phyloP scores from a whole-genome alignment of 2,797 vertebrate genomes.

The Sebastes steindachneri region DNA sequence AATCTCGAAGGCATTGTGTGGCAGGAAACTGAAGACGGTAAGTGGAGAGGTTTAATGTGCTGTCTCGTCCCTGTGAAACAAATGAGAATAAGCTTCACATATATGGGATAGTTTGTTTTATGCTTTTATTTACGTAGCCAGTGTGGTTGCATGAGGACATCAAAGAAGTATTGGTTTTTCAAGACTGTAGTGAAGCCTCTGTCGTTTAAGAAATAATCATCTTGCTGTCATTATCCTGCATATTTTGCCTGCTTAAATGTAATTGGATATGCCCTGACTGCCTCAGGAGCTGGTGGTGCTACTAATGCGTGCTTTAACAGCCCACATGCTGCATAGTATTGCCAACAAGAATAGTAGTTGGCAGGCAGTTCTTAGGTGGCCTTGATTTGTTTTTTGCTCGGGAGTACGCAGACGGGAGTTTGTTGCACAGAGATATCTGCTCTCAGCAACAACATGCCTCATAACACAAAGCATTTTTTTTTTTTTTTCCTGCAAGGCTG shows the following conservation, averaged over 20 bases:
- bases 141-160: constrained; percentile 18
- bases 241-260: constrained; percentile 48
- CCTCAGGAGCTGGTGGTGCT: constrained; percentile 45
- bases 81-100: neutral
- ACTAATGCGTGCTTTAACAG: constrained; percentile 47
- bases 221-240: constrained; percentile 42
- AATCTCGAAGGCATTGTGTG: constrained; percentile 99
- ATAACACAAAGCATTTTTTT: constrained; percentile 60
- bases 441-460: constrained; percentile 59
- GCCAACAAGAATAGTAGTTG: constrained; percentile 61
- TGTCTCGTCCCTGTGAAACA: constrained; percentile 15
- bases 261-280: constrained; percentile 49
- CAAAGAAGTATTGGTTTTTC: constrained; percentile 24
- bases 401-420: constrained; percentile 47
- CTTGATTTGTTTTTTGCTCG: constrained; percentile 49
- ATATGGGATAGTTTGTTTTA: neutral
- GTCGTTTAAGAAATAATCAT: constrained; percentile 15
- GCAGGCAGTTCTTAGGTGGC: constrained; percentile 67
- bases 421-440: constrained; percentile 61
- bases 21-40: constrained; percentile 99
- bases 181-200: constrained; percentile 12
- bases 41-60: constrained; percentile 64
- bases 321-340: constrained; percentile 51
- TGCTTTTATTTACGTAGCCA: neutral
- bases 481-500: constrained; percentile 15